Evolutionary conservation across 2,113 vertebrate genomes (phyloP), one percentile per base, ranked within the genome.

Genomic region (Trinectes maculatus): DNA sequence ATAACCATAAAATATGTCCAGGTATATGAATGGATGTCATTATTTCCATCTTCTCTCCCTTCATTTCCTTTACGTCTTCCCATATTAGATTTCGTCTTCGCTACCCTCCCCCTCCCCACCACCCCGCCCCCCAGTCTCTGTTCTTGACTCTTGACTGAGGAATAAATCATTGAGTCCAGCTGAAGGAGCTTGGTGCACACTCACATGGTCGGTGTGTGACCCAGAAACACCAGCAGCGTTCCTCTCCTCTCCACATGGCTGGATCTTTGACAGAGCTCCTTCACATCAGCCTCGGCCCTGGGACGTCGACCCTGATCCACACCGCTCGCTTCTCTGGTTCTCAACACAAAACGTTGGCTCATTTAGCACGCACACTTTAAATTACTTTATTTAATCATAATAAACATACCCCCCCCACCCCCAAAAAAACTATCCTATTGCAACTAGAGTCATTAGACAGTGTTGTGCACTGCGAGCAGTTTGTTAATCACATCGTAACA

Each of bases 151-250:
- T 60, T 39, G 68, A 57, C 80, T 56, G 47, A 54, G 65, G 74
- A 73, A 87, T 88, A 76, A 85, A 89, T 89, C 86, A 82, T 86
- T 84, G 73, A 88, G 68, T 61, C 68, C 42, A 58, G 58, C 44
- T 79, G 71, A 84, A 82, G 74, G 31, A 77, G 61, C 76, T 65
- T 31, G 25, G 42, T 64, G 69, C 55, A 51, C 62, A 43, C 79
- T 70, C 79, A 60, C 60, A 71, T 59, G 77, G 62, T 77, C 56
- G n/a, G n/a, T 70, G 51, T 13, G 31, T 84, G 86, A 86, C 86
- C 83, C 68, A 82, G 83, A 88, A 87, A 79, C 42, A 74, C 28
- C 6, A 43, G 65, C 42, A 29, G 47, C 68, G 77, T 83, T 74
- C 64, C 77, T 79, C 76, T 74, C 57, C 77, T 79, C 76, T 74